A percentile compares a stretch with the other conserved stretches of the same genome.
These are phyloP conservation scores for Heterochromis multidens DNA, from an alignment of 2,113 vertebrate species.

Conservation along the genomic window DNA sequence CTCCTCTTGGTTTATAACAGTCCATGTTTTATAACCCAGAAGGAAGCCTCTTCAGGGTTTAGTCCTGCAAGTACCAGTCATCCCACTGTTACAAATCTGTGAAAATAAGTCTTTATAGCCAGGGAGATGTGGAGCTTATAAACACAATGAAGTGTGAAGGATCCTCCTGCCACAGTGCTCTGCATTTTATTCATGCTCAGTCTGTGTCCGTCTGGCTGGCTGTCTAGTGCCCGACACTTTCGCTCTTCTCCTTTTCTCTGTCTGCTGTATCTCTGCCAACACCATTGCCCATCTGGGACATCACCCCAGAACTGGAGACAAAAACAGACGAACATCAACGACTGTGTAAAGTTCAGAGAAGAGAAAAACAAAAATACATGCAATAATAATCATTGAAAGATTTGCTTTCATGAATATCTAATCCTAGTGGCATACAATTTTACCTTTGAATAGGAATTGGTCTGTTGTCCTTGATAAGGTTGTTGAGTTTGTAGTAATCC, in stretches of 20 bases:
- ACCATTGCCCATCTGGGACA: conserved; percentile 18
- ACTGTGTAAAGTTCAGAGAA: neutral
- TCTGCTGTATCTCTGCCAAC: conserved; percentile 27
- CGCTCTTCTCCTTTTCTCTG: conserved; percentile 48
- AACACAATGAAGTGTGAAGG: conserved; percentile 59
- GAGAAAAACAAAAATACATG: neutral
- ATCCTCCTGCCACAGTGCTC: conserved; percentile 48
- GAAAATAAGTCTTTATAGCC: conserved; percentile 49
- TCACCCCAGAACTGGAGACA: conserved; percentile 51
- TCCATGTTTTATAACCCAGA: conserved; percentile 25
- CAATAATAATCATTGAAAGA: neutral
- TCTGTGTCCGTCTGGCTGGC: conserved; percentile 25
- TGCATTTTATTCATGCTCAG: conserved; percentile 48
- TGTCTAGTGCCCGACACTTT: conserved; percentile 44
- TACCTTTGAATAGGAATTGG: conserved; percentile 75
- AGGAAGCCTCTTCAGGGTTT: conserved; percentile 27
- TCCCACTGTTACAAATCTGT: conserved; percentile 51
- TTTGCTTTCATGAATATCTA: neutral
- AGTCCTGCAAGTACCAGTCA: conserved; percentile 26
- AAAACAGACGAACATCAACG: conserved; percentile 17
- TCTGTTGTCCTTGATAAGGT: conserved; percentile 77
- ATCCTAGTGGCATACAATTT: neutral
- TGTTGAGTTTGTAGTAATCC: conserved; percentile 93
- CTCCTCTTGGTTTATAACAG: neutral
- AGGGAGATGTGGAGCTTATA: conserved; percentile 44